Base-by-base conservation (phyloP, 2,888 invertebrate species). In the Leucophenga montana region DNA sequence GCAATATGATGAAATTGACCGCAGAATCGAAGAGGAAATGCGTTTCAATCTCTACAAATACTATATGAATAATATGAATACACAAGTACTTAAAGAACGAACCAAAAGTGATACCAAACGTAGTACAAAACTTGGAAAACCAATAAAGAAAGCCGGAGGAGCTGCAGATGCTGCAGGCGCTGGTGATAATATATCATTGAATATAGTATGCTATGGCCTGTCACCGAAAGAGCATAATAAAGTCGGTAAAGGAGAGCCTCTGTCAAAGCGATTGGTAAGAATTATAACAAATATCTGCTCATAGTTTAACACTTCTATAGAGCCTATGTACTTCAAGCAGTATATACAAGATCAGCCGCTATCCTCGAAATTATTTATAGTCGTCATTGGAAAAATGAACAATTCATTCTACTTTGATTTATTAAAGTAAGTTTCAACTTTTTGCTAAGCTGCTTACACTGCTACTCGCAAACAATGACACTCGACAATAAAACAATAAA, bases 261-360 rank as follows among this genome's bases (percentile, higher is more conserved):
- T 77, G 5, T 74, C 79, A 3, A 83, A 77, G 62, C 78, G 77
- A 2, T 69, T 70, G 74, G 85, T 86, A 71, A 77, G 69, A 4
- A 4, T 64, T 46, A 16, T 57, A n/a, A 16, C 5, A 59, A 16
- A 33, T 27, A 22, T 48, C 6, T 13, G 61, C 3, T 1, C 16
- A 16, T 50, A 11, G 8, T 1, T 13, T 18, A 39, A 54, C 18
- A 18, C 1, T 2, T 2, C 46, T 64, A 8, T 6, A n/a, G n/a
- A n/a, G n/a, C n/a, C n/a, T 6, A 3, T 48, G 18, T 18, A n/a
- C 33, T 22, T 27, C 16, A 50, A 46, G 3, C 46, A 82, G 82
- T 80, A 76, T 11, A 85, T 86, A 8, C 76, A 77, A 62, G 86
- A 86, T 68, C 75, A 79, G 3, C 86, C 86, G 0, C 0, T 16